Base-by-base conservation (phyloP, 23 tunicate species). In the Clavelina lepadiformis region DNA sequence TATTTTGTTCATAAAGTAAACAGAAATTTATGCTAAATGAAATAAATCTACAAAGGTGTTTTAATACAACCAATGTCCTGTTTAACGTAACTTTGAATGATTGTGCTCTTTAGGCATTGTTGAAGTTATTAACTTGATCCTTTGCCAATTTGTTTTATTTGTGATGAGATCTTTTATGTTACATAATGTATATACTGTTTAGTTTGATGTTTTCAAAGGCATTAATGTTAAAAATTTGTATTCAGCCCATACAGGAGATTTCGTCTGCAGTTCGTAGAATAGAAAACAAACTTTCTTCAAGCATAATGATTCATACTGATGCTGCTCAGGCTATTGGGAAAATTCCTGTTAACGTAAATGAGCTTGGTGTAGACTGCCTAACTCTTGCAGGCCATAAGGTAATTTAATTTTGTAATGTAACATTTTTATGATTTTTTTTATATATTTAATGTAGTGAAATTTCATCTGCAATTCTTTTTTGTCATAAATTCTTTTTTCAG, bases 271-370 rank as follows among this genome's bases (percentile, higher is more conserved):
- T 80, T 26, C 41, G 36, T 51, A 35, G 68, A 11, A 23, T 15
- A 19, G 74, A 73, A 60, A 38, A 75, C 51, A 22, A 36, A 13
- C 27, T 44, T 3, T 19, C 15, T 31, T 11, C 55, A 34, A 35
- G 30, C 26, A 66, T 92, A 35, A 50, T 37, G 26, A 20, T 61
- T 33, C 89, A 86, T 60, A 82, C 88, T 22, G 99, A 94, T 64
- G 99, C 99, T 28, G 94, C 99, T 6, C 99, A 94, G 80, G 66
- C 81, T 21, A 55, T 94, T 56, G 99, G 99, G 30, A 94, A 94
- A 63, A 65, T 86, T 5, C 60, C 66, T 29, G 81, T 94, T 31
- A 62, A 86, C 58, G 99, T 74, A 20, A 53, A 52, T 25, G 65
- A 70, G 1, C 33, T 86, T 30, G 64, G 62, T 31, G 94, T 89